phyloP scores from a whole-genome alignment of 2,888 invertebrate genomes.

The Patella pellucida region DNA sequence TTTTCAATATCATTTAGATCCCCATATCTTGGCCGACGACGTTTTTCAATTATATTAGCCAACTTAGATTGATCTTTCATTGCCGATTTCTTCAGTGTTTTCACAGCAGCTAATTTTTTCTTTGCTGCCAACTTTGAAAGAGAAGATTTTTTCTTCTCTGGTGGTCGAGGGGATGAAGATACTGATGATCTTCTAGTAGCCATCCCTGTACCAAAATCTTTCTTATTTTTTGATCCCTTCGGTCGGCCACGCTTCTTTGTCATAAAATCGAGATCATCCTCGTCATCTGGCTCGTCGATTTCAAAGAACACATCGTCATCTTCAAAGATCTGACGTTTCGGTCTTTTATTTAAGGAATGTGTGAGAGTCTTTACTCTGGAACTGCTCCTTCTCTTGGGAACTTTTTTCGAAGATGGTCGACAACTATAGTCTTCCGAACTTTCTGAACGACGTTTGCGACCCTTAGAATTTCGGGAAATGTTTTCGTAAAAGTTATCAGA shows the following conservation, averaged over 20 bases:
- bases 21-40: conserved; percentile 17
- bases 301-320: neutral
- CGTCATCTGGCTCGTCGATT: neutral
- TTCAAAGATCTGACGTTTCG: neutral
- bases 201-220: neutral
- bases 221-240: conserved; percentile 1
- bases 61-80: conserved; percentile 33
- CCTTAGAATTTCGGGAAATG: no score
- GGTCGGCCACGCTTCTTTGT: neutral
- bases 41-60: conserved; percentile 37
- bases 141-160: neutral
- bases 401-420: neutral
- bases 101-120: conserved; percentile 24
- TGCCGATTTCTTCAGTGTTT: conserved; percentile 23
- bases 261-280: neutral
- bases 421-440: neutral
- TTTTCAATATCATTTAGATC: conserved; percentile 9
- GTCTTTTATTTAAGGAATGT: neutral
- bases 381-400: neutral
- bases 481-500: no score
- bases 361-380: neutral
- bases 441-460: neutral
- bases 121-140: conserved; percentile 12
- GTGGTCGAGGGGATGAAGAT: neutral
- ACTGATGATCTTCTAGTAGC: neutral